A percentile compares a stretch with the other conserved stretches of the same genome.
These are phyloP conservation scores for Amblyjoppa proteus DNA, from an alignment of 2,888 invertebrate genomes.

Conservation along the genomic window DNA sequence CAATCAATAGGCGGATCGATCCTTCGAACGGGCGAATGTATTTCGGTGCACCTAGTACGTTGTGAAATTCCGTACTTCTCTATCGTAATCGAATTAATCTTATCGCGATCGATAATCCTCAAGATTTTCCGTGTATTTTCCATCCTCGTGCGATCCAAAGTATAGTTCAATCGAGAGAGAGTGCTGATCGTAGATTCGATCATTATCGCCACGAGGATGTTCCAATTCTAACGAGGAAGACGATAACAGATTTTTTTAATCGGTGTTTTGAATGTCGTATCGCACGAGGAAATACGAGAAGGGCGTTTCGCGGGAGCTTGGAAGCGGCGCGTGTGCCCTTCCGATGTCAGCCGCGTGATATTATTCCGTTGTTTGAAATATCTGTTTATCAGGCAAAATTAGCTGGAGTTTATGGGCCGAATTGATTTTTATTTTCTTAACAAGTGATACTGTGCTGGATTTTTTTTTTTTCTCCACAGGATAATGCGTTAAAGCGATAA, in stretches of 20 bases:
- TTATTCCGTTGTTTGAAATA: background rate
- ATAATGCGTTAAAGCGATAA: no score
- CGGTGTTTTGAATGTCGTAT: background rate
- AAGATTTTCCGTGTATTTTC: slow-evolving; percentile 2
- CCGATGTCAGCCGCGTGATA: background rate
- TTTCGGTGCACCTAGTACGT: background rate
- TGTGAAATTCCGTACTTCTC: slow-evolving; percentile 23
- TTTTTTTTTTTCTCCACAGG: no score
- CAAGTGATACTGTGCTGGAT: no score
- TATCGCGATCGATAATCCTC: slow-evolving; percentile 47
- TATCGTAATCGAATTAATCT: slow-evolving; percentile 35
- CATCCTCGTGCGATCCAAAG: background rate
- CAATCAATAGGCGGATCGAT: slow-evolving; percentile 18
- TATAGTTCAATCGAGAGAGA: background rate
- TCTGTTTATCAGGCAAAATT: background rate
- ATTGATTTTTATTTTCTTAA: no score
- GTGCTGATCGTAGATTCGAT: background rate
- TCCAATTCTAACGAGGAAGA: background rate
- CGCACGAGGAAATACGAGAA: background rate
- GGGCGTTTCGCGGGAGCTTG: background rate
- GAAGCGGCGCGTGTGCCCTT: background rate
- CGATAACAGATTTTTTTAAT: background rate
- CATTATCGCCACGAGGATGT: background rate
- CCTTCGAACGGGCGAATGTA: slow-evolving; percentile 8
- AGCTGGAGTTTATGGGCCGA: no score